phyloP scores from a whole-genome alignment of 2,113 vertebrate species.

The Sturnus vulgaris region DNA sequence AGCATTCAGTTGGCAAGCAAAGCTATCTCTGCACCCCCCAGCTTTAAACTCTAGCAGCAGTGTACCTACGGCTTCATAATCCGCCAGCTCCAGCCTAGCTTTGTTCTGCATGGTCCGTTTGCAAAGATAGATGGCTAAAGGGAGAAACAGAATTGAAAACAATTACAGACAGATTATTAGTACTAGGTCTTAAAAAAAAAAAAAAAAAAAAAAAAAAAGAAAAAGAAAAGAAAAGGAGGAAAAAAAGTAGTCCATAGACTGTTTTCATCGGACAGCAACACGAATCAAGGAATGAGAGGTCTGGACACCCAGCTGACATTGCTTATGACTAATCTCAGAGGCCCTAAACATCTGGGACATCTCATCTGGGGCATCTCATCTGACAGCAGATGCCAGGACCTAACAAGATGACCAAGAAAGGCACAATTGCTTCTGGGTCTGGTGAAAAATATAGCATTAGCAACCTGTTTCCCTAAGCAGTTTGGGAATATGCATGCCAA shows the following conservation, averaged over 20 bases:
- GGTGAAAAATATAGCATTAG: background rate
- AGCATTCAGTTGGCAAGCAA: background rate
- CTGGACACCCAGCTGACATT: background rate
- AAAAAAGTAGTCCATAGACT: background rate
- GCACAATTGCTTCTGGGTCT: background rate
- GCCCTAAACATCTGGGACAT: background rate
- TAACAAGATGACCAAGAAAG: background rate
- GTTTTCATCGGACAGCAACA: background rate
- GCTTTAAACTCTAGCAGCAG: conserved; percentile 47
- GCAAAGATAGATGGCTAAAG: conserved; percentile 93
- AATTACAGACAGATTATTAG: conserved; percentile 21
- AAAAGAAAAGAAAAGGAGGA: no score
- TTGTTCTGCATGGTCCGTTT: conserved; percentile 99
- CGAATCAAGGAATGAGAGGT: background rate
- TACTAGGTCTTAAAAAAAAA: background rate
- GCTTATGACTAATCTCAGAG: background rate
- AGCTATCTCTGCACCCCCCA: background rate
- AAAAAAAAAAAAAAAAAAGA: background rate
- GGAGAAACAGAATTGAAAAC: conserved; percentile 42
- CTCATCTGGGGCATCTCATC: background rate
- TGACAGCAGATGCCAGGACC: background rate
- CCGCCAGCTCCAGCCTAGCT: conserved; percentile 91
- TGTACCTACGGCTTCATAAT: conserved; percentile 95
- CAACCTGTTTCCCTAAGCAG: background rate
- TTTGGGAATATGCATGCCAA: background rate